Percentiles rank a stretch among this genome's conserved stretches.
These are phyloP conservation scores for Poeciliopsis retropinna DNA, from an alignment of 2,113 vertebrate genomes.

Conservation along the genomic window DNA sequence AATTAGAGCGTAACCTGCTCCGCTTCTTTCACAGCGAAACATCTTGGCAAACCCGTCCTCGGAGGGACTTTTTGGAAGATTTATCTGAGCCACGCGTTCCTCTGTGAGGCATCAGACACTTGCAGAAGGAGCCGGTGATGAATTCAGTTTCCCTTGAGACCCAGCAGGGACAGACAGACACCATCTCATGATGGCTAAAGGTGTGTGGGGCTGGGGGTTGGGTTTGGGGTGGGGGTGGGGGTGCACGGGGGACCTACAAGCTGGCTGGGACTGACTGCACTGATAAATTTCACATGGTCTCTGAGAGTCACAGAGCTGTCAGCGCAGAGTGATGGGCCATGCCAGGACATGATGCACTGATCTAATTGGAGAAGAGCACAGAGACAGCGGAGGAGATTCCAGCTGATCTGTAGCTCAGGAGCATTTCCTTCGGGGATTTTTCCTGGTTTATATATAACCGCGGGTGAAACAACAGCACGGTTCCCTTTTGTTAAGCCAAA, in stretches of 20 bases:
- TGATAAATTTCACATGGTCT: conserved; percentile 63
- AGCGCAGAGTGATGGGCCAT: conserved; percentile 65
- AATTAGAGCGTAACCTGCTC: conserved; percentile 28
- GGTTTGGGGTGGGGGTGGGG: too few species aligned
- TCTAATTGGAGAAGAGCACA: conserved; percentile 67
- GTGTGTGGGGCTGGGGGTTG: not conserved
- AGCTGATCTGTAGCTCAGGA: conserved; percentile 47
- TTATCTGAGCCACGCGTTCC: conserved; percentile 36
- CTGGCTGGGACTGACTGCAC: conserved; percentile 47
- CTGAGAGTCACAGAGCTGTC: conserved; percentile 67
- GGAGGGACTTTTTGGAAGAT: conserved; percentile 46
- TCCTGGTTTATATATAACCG: conserved; percentile 50
- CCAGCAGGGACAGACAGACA: conserved; percentile 53
- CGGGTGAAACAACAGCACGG: conserved; percentile 20
- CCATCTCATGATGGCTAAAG: conserved; percentile 15
- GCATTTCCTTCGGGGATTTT: conserved; percentile 25
- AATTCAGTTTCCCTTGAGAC: conserved; percentile 38
- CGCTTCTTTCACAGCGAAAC: conserved; percentile 10
- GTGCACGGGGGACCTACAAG: not conserved
- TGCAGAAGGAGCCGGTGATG: conserved; percentile 41
- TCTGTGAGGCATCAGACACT: conserved; percentile 46
- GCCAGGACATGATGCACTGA: conserved; percentile 63
- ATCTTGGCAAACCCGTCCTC: conserved; percentile 36
- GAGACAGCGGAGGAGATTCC: conserved; percentile 58
- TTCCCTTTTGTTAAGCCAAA: not conserved